Base-by-base conservation (phyloP, 2,797 vertebrate species). In the Philypnodon macrostomus region DNA sequence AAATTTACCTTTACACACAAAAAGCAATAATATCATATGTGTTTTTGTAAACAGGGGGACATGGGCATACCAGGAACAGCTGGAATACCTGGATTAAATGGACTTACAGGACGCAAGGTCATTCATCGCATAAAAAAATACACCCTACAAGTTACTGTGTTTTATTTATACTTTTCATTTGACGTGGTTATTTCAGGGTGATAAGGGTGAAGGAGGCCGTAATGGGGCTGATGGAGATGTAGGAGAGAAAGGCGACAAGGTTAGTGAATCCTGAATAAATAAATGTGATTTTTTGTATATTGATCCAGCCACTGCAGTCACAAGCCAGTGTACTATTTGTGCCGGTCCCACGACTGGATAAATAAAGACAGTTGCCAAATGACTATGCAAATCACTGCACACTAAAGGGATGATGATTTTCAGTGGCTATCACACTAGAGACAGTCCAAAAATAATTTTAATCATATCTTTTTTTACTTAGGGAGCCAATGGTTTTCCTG, bases 201-300 rank as follows among this genome's bases (percentile, higher is more conserved):
- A 91, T 4, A 88, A 80, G 9, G 94, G 94, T 54, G 35, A 80
- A 11, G 81, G 79, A 0, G 94, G 93, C 2, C 53, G 44, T 0
- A 35, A 85, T 9, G 93, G 93, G 0, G 31, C 53, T 35, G 55
- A 67, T 1, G 94, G 94, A 36, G 14, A 76, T 31, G 59, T 58
- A 10, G 94, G 94, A 51, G 82, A 84, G 2, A 94, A 90, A 76
- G 94, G 93, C 58, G 82, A 82, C 51, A 95, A 94, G 91, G 94
- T 94, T 17, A 50, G 83, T 66, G 32, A 38, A 7, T 17, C 5
- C 15, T 10, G n/a, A n/a, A n/a, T n/a, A n/a, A n/a, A n/a, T n/a
- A 41, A 40, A 21, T 26, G 14, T 41, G 14, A 9, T 29, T 29
- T 29, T 10, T 29, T 29, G 27, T 10, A n/a, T n/a, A n/a, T n/a